phyloP scores from a whole-genome alignment of 2,113 vertebrate genomes.

The Leptobrachium ailaonicum region DNA sequence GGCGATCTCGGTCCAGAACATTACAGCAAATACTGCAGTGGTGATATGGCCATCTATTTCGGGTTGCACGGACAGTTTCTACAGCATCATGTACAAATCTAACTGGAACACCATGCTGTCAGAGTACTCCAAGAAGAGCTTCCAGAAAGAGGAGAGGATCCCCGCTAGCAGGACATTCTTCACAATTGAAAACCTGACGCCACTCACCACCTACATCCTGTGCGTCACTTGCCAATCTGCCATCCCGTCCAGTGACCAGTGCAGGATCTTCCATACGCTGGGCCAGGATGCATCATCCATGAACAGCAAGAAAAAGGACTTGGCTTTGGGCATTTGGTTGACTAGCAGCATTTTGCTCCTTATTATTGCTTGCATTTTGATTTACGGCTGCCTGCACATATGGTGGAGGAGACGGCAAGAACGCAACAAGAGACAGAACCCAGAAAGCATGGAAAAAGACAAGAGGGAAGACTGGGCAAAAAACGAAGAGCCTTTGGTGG shows the following conservation, averaged over 20 bases:
- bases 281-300: slow-evolving; percentile 57
- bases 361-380: slow-evolving; percentile 69
- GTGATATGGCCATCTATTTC: slow-evolving; percentile 75
- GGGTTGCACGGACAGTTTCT: slow-evolving; percentile 78
- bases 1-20: slow-evolving; percentile 74
- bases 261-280: slow-evolving; percentile 77
- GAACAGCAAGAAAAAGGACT: slow-evolving; percentile 69
- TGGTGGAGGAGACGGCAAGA: slow-evolving; percentile 62
- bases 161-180: slow-evolving; percentile 75
- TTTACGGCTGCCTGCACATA: slow-evolving; percentile 78
- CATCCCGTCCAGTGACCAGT: slow-evolving; percentile 77
- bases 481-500: fast-evolving
- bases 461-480: slow-evolving; percentile 10
- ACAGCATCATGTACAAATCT: slow-evolving; percentile 86
- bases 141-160: slow-evolving; percentile 80
- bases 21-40: slow-evolving; percentile 74
- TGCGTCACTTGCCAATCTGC: slow-evolving; percentile 84
- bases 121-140: slow-evolving; percentile 76
- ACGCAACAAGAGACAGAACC: neutral
- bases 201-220: slow-evolving; percentile 79
- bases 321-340: slow-evolving; percentile 81
- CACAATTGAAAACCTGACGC: slow-evolving; percentile 75
- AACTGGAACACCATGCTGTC: slow-evolving; percentile 80
- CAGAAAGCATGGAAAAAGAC: slow-evolving; percentile 18
- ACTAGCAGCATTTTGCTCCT: slow-evolving; percentile 80